These are phyloP conservation scores for Pyrrhia umbra DNA, from an alignment of 2,888 invertebrate species.

Conservation along the genomic window DNA sequence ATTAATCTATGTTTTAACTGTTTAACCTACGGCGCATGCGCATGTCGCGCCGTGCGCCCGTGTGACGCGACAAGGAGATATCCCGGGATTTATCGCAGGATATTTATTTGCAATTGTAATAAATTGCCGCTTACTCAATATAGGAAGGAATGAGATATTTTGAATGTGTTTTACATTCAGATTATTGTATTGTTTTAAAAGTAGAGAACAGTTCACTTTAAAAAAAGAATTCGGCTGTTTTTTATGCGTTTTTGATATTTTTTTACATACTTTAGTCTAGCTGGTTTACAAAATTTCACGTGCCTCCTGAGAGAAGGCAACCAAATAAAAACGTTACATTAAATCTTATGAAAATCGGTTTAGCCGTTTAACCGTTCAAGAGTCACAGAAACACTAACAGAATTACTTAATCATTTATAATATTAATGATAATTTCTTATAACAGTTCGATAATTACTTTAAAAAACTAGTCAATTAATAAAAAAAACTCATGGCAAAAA, in stretches of 20 bases:
- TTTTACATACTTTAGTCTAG: too few species aligned
- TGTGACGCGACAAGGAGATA: constrained; percentile 69
- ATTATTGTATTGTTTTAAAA: not conserved
- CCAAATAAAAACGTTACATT: not conserved
- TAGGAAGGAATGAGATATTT: constrained; percentile 14
- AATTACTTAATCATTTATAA: too few species aligned
- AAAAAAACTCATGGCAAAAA: not conserved
- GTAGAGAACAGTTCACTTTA: not conserved
- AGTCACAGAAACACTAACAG: not conserved
- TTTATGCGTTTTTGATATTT: too few species aligned
- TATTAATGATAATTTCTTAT: too few species aligned
- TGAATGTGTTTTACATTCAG: not conserved
- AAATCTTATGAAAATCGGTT: not conserved
- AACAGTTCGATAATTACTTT: not conserved
- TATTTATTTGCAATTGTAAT: constrained; percentile 86
- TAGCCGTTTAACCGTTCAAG: not conserved
- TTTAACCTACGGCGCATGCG: constrained; percentile 66
- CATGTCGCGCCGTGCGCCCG: constrained; percentile 69
- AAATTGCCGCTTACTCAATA: constrained; percentile 54
- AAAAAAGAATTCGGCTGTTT: too few species aligned
- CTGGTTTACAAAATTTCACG: too few species aligned
- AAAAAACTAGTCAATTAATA: not conserved
- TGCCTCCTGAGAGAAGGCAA: too few species aligned
- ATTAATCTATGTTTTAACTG: constrained; percentile 63
- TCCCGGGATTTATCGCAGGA: constrained; percentile 80